phyloP scores from a whole-genome alignment of 2,797 vertebrate genomes.

The Peromyscus melanophrys region DNA sequence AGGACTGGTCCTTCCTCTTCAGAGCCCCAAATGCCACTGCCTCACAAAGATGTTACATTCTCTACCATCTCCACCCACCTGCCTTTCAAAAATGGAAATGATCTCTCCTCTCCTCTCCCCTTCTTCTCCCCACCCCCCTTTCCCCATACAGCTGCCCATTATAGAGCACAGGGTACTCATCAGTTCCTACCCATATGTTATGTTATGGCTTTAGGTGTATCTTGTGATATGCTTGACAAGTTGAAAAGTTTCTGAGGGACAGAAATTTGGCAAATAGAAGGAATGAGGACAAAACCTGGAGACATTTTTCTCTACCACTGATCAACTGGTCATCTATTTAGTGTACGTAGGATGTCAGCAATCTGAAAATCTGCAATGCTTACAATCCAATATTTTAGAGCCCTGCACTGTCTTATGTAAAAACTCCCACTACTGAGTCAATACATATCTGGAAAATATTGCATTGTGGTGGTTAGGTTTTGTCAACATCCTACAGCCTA shows the following conservation, averaged over 20 bases:
- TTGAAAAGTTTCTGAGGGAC: not conserved
- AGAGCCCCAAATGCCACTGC: not conserved
- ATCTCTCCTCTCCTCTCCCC: not conserved
- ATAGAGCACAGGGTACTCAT: fast-evolving
- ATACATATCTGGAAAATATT: not conserved
- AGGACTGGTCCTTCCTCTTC: not conserved
- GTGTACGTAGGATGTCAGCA: not conserved
- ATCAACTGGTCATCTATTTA: not conserved
- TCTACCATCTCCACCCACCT: not conserved
- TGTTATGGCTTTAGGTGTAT: not conserved
- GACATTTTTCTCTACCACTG: not conserved
- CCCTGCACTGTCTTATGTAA: not conserved
- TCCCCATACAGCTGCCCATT: not conserved
- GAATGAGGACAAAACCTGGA: not conserved
- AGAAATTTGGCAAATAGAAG: not conserved
- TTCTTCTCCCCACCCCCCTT: no score
- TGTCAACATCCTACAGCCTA: not conserved
- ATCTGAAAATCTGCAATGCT: not conserved
- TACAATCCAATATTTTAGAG: not conserved
- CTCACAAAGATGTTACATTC: not conserved
- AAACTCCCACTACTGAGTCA: not conserved
- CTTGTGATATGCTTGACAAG: not conserved
- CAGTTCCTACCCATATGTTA: not conserved
- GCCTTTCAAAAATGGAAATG: not conserved
- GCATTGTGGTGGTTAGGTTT: not conserved